Conservation (phyloP, 2,888 invertebrate species). For the Tanypteryx hageni region DNA sequence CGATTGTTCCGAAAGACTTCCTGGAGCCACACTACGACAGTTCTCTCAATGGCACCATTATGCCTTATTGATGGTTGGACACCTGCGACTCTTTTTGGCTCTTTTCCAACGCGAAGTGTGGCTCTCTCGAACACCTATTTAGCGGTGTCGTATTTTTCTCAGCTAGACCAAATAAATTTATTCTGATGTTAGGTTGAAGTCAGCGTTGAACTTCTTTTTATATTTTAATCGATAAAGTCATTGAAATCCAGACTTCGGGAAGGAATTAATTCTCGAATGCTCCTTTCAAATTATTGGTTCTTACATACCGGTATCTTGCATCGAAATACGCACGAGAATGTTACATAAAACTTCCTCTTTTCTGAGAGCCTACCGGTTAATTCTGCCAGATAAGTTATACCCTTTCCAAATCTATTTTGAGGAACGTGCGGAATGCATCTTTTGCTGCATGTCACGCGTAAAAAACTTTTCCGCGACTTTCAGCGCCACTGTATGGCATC, state of each 20-base stretch:
- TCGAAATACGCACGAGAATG: neutral
- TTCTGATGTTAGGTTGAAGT: neutral
- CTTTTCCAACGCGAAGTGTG: neutral
- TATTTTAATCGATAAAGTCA: no score
- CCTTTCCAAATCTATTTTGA: neutral
- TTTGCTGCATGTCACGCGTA: neutral
- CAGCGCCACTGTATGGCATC: neutral
- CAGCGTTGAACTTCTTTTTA: neutral
- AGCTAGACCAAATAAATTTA: neutral
- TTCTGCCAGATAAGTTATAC: neutral
- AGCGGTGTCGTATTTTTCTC: no score
- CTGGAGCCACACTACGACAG: neutral
- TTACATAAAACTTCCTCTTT: neutral
- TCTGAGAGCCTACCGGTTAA: neutral
- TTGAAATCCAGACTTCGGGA: no score
- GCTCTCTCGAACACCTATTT: no score
- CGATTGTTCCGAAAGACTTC: neutral
- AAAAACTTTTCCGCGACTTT: neutral
- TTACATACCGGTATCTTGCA: neutral
- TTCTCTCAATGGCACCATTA: neutral
- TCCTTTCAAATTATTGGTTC: neutral
- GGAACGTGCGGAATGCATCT: neutral
- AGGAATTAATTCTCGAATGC: no score
- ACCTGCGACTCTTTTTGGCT: neutral
- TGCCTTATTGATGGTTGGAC: constrained; percentile 1